Conservation (phyloP, 2,888 invertebrate genomes). For the Chalcosyrphus nemorum region DNA sequence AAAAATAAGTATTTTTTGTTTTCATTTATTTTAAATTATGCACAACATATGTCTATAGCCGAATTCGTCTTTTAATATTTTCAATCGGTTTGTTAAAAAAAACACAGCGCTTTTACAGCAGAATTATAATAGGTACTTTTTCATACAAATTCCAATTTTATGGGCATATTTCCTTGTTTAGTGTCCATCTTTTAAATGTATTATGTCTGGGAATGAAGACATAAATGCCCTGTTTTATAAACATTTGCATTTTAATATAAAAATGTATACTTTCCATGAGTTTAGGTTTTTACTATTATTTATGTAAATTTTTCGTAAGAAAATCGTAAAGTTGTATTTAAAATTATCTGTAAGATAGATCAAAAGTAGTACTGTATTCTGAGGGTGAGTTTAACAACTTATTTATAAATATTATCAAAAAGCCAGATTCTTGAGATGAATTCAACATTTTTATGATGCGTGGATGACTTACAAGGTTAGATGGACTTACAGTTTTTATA, state of each 20-base stretch:
- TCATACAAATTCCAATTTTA: too few species aligned
- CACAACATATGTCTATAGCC: too few species aligned
- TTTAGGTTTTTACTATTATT: not conserved
- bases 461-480: not conserved
- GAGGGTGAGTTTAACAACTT: not conserved
- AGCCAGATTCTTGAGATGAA: not conserved
- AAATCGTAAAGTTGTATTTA: conserved; percentile 6
- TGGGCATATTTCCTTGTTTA: not conserved
- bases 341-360: not conserved
- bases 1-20: too few species aligned
- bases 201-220: not conserved
- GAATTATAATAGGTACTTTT: too few species aligned
- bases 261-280: not conserved
- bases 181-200: not conserved
- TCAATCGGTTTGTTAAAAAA: too few species aligned
- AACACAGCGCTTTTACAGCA: too few species aligned
- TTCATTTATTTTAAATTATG: too few species aligned
- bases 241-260: not conserved
- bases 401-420: too few species aligned
- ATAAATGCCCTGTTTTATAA: not conserved
- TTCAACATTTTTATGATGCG: not conserved
- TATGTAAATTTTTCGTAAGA: not conserved
- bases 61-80: too few species aligned
- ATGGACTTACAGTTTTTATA: not conserved
- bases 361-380: not conserved